Conservation (phyloP, 2,113 vertebrate species). For the Carassius gibelio region DNA sequence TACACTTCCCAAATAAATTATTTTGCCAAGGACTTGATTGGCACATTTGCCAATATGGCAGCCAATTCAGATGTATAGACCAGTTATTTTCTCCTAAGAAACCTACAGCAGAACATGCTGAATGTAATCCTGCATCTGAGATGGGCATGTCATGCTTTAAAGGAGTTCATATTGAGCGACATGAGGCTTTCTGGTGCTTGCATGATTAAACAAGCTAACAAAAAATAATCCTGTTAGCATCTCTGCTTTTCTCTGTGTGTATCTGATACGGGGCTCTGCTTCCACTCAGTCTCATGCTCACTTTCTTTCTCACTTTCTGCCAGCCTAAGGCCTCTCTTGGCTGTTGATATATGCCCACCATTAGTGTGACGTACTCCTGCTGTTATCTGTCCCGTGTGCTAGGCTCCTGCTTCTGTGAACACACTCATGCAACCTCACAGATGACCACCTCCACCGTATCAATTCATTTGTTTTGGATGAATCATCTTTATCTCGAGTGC, state of each 20-base stretch:
- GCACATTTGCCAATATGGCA: constrained; percentile 7
- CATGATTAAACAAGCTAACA: neutral
- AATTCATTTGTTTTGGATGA: constrained; percentile 43
- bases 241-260: neutral
- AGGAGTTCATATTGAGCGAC: neutral
- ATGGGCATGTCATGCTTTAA: constrained; percentile 7
- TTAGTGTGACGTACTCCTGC: constrained; percentile 50
- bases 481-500: constrained; percentile 49
- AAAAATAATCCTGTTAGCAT: neutral
- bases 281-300: neutral
- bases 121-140: constrained; percentile 31
- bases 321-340: constrained; percentile 13
- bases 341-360: constrained; percentile 42
- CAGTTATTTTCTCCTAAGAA: neutral
- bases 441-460: constrained; percentile 36
- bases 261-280: constrained; percentile 1
- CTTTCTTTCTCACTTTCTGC: constrained; percentile 12
- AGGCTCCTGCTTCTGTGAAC: constrained; percentile 41
- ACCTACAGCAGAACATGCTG: constrained; percentile 2
- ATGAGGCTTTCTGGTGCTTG: neutral
- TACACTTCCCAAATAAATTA: constrained; percentile 27
- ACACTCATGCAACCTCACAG: constrained; percentile 26
- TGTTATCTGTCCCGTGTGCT: constrained; percentile 50
- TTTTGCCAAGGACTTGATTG: constrained; percentile 38
- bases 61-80: neutral